phyloP scores from a whole-genome alignment of 1,140 invertebrate species.

The Hermetia illucens region DNA sequence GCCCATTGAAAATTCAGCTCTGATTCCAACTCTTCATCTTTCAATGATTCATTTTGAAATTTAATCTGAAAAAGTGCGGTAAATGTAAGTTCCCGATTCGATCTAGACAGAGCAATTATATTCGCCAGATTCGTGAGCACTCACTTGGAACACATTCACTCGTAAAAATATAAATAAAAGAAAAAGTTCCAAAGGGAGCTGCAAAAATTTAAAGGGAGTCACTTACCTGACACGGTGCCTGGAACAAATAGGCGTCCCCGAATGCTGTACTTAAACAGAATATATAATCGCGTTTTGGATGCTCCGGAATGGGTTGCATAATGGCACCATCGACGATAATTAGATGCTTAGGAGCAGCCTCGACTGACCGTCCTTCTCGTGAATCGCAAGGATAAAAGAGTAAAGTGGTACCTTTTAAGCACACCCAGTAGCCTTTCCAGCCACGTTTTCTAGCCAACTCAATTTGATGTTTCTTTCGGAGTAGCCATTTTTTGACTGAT shows the following conservation, averaged over 20 bases:
- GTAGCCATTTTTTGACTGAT: conserved; percentile 95
- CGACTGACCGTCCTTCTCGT: conserved; percentile 75
- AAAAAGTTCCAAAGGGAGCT: no score
- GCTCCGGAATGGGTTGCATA: conserved; percentile 96
- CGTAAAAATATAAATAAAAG: no score
- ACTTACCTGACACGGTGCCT: conserved; percentile 64
- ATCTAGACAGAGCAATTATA: no score
- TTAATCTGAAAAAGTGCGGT: no score
- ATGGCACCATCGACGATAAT: conserved; percentile 96
- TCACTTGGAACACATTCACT: no score
- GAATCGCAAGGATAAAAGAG: conserved; percentile 94
- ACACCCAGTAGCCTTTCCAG: conserved; percentile 98
- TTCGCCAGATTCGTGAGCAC: no score
- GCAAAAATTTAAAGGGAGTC: no score
- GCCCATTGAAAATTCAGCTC: no score
- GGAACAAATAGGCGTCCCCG: conserved; percentile 94
- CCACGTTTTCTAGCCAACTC: conserved; percentile 88
- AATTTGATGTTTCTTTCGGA: conserved; percentile 92
- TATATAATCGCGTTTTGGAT: conserved; percentile 94
- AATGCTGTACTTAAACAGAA: conserved; percentile 96
- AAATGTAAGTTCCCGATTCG: no score
- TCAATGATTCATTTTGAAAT: no score
- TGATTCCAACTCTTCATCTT: no score
- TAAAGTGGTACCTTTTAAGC: conserved; percentile 90
- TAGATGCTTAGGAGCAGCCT: conserved; percentile 84